Evolutionary conservation across 2,797 vertebrate genomes (phyloP).

Genomic region (Pseudocheirus occidentalis): DNA sequence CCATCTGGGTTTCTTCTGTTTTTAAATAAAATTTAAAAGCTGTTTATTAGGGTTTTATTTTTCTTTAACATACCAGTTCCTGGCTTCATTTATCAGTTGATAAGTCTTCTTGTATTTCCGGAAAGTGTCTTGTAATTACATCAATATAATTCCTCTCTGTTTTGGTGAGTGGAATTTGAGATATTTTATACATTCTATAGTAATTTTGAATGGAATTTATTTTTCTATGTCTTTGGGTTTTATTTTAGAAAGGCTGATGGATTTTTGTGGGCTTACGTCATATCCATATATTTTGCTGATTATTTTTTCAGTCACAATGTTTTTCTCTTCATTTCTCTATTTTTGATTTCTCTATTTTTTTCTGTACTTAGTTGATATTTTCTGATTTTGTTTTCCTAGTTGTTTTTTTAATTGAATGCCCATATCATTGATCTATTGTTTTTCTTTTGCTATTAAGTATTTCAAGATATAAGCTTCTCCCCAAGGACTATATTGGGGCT

Average conservation of each 20-base stretch:
- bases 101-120: background rate
- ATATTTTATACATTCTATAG: background rate
- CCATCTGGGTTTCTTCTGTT: background rate
- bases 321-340: background rate
- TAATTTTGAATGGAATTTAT: background rate
- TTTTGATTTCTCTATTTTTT: background rate
- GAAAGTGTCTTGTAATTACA: background rate
- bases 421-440: background rate
- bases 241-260: background rate
- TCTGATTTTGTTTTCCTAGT: background rate
- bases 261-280: background rate
- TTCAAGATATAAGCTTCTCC: background rate
- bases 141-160: background rate
- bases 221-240: background rate
- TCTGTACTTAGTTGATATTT: background rate
- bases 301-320: background rate
- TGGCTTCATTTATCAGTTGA: background rate
- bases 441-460: background rate
- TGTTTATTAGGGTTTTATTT: background rate
- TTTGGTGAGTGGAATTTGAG: background rate
- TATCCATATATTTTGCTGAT: background rate
- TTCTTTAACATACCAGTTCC: background rate
- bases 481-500: background rate
- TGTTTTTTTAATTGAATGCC: background rate
- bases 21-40: background rate